A percentile compares a stretch with the other conserved stretches of the same genome.
These are phyloP conservation scores for Oncorhynchus kisutch DNA, from an alignment of 2,113 vertebrate genomes.

Conservation along the genomic window DNA sequence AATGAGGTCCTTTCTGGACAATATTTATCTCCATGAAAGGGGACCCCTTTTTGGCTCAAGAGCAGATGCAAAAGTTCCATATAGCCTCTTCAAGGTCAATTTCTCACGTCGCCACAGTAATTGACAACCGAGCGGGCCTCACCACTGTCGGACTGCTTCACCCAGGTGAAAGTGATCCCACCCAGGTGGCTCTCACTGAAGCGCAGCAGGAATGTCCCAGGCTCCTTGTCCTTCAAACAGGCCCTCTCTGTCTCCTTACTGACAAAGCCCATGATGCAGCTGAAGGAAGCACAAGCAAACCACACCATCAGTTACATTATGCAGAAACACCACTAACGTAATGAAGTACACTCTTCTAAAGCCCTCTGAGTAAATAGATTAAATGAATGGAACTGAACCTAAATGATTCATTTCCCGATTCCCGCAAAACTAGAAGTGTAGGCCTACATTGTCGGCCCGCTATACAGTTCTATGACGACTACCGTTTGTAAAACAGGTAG, in stretches of 20 bases:
- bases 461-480: too few relatives aligned
- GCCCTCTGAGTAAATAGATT: neutral
- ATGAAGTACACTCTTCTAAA: neutral
- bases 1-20: too few relatives aligned
- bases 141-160: constrained; percentile 87
- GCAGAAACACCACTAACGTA: neutral
- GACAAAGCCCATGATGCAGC: constrained; percentile 95
- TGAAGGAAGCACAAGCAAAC: constrained; percentile 41
- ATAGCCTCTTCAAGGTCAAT: too few relatives aligned
- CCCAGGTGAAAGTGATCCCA: constrained; percentile 98
- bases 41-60: too few relatives aligned
- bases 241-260: constrained; percentile 92
- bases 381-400: too few relatives aligned
- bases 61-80: too few relatives aligned
- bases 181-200: constrained; percentile 97
- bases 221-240: constrained; percentile 87
- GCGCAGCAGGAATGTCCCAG: constrained; percentile 90
- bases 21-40: too few relatives aligned
- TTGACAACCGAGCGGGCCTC: constrained; percentile 27
- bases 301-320: neutral
- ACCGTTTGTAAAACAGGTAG: too few relatives aligned
- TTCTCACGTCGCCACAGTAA: too few relatives aligned
- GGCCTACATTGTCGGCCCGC: too few relatives aligned
- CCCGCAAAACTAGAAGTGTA: too few relatives aligned
- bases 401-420: too few relatives aligned